These are phyloP conservation scores for Agriopis leucophaearia DNA, from an alignment of 2,888 invertebrate genomes.

Conservation along the genomic window DNA sequence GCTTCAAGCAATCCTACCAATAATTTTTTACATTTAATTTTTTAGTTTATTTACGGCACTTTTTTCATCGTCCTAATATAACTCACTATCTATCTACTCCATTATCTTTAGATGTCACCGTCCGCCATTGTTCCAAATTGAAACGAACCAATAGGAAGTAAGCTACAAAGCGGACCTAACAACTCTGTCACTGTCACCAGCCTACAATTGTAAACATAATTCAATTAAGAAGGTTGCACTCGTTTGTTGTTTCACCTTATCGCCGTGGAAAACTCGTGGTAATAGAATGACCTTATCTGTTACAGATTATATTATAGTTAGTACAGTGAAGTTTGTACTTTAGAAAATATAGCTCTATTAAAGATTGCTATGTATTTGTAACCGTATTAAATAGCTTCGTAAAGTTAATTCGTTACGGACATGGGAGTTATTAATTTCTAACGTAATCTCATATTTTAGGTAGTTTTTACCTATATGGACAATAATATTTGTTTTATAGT, in stretches of 20 bases:
- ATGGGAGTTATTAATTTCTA: slow-evolving; percentile 36
- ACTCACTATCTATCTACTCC: slow-evolving; percentile 10
- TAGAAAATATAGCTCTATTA: slow-evolving; percentile 1
- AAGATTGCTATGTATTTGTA: slow-evolving; percentile 13
- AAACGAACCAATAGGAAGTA: slow-evolving; percentile 65
- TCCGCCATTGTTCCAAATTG: slow-evolving; percentile 73
- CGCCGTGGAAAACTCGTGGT: slow-evolving; percentile 64
- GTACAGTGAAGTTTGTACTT: neutral
- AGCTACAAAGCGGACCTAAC: slow-evolving; percentile 36
- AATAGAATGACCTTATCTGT: slow-evolving; percentile 67
- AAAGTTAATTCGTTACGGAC: slow-evolving; percentile 39
- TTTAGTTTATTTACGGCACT: too few relatives aligned
- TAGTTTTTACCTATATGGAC: neutral
- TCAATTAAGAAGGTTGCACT: slow-evolving; percentile 68
- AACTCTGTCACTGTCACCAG: slow-evolving; percentile 40
- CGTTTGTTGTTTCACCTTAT: slow-evolving; percentile 57
- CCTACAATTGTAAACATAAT: slow-evolving; percentile 74
- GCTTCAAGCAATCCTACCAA: too few relatives aligned
- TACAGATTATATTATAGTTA: slow-evolving; percentile 24
- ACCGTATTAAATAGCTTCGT: slow-evolving; percentile 24
- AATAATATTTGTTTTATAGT: too few relatives aligned
- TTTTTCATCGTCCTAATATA: neutral
- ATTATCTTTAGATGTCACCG: slow-evolving; percentile 33
- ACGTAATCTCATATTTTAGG: neutral
- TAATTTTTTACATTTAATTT: too few relatives aligned